phyloP scores from a whole-genome alignment of 1,140 invertebrate genomes.

The Reticulitermes speratus region DNA sequence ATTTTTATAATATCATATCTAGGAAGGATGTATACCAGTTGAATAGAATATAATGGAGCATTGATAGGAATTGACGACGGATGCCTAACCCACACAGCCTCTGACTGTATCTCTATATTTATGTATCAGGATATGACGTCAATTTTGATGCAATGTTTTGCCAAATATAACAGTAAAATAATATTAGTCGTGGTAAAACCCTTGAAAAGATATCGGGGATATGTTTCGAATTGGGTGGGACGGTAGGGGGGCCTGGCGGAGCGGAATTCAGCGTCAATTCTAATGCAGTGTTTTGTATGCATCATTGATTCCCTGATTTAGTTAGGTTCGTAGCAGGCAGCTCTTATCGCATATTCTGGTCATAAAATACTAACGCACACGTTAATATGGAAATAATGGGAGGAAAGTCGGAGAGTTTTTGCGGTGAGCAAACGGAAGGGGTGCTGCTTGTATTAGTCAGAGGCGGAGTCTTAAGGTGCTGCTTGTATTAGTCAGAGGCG shows the following conservation, averaged over 20 bases:
- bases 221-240: background rate
- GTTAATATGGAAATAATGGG: conserved; percentile 17
- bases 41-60: background rate
- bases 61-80: background rate
- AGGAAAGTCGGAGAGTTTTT: background rate
- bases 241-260: background rate
- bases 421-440: background rate
- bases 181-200: background rate
- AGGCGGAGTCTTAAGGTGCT: background rate
- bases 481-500: too few relatives aligned
- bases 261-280: background rate
- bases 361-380: conserved; percentile 12
- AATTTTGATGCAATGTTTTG: conserved; percentile 16
- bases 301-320: conserved; percentile 19
- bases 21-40: background rate
- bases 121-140: background rate
- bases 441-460: background rate
- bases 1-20: background rate
- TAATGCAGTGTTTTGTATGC: conserved; percentile 16
- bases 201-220: conserved; percentile 11
- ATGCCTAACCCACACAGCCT: background rate
- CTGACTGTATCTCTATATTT: background rate
- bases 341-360: conserved; percentile 5
- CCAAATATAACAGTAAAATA: conserved; percentile 18
- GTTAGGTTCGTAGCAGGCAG: background rate